Evolutionary conservation across 2,797 vertebrate species (phyloP).

Genomic region (Emys orbicularis): DNA sequence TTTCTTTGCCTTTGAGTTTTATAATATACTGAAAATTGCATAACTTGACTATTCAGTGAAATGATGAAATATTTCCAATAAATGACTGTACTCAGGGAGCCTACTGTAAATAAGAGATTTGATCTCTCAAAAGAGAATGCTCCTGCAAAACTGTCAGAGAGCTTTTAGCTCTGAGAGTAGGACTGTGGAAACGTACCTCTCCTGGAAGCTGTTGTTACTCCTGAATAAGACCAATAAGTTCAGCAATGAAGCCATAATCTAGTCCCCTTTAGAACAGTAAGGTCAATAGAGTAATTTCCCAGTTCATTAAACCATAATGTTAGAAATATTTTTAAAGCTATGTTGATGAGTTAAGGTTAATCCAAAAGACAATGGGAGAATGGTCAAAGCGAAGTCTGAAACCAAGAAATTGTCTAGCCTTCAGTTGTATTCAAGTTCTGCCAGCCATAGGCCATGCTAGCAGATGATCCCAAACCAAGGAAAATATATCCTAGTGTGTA

Average conservation of each 20-base stretch:
- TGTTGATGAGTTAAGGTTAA: constrained; percentile 66
- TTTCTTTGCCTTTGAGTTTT: not conserved
- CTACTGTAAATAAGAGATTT: not conserved
- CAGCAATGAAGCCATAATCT: not conserved
- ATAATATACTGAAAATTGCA: not conserved
- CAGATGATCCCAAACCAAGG: not conserved
- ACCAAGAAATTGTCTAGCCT: constrained; percentile 45
- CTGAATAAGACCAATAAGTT: not conserved
- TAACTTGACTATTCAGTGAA: not conserved
- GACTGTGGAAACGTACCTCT: not conserved
- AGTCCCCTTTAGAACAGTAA: constrained; percentile 13
- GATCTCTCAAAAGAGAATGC: not conserved
- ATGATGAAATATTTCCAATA: not conserved
- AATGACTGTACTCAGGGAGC: not conserved
- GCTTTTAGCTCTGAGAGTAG: not conserved
- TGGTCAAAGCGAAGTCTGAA: constrained; percentile 61
- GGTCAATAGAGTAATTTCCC: constrained; percentile 60
- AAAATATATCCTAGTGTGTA: not conserved
- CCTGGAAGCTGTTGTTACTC: constrained; percentile 18
- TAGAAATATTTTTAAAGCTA: constrained; percentile 35
- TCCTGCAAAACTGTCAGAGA: not conserved
- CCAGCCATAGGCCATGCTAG: not conserved
- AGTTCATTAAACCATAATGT: constrained; percentile 59
- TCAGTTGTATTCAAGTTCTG: not conserved
- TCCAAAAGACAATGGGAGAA: constrained; percentile 52